Base-by-base conservation (phyloP, 2,113 vertebrate species). In the Climacteris rufus region DNA sequence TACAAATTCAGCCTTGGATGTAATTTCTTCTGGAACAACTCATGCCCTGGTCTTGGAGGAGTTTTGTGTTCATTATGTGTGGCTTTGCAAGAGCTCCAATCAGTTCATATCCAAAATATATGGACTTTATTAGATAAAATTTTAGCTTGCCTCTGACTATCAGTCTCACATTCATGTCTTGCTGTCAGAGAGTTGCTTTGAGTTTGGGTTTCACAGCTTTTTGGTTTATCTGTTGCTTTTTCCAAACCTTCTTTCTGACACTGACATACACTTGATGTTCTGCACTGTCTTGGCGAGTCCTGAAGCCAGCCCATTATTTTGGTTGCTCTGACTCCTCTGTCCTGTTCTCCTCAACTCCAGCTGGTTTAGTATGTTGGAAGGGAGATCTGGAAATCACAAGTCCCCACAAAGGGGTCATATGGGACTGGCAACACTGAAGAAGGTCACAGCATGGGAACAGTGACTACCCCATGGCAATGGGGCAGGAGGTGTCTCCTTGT, bases 331-430 rank as follows among this genome's bases (percentile, higher is more conserved):
- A 35, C 17, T 82, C 33, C 52, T 24, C 28, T 7, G 16, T 66
- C 24, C 28, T 59, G 14, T 77, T 54, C 69, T 91, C 6, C 64
- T 72, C 63, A 75, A 0, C 10, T 78, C 18, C 30, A 68, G 15
- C 49, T 81, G 17, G 4, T 65, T 83, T 45, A 40, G 22, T 15
- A 6, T n/a, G 10, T 18, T 72, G 13, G 16, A 13, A 17, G 24
- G 19, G 30, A 56, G 25, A 52, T 53, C 28, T 78, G 81, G 42
- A 71, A 78, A 57, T 81, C 12, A 21, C 0, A 5, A 69, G 24
- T 30, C 17, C 1, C 0, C 21, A 5, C 20, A 15, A 65, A 24
- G 5, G 3, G 30, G 15, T 6, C 25, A 20, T 0, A 0, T n/a
- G 11, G 37, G 27, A 9, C 8, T 7, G 21, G 18, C 37, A 28